Conservation (phyloP, 2,888 invertebrate genomes). For the Xanthia togata region DNA sequence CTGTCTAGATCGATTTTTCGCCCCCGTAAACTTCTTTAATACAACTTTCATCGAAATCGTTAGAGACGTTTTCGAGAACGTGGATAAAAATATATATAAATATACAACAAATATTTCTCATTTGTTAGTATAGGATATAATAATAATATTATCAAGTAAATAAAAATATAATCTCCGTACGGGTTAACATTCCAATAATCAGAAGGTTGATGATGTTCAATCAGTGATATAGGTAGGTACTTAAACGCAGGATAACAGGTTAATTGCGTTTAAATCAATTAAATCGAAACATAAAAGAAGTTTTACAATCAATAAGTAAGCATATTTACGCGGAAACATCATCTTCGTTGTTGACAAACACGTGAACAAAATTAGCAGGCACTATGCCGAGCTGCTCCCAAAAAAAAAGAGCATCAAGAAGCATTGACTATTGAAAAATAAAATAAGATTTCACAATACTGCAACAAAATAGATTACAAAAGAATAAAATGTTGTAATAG, state of each 20-base stretch:
- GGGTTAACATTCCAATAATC: slow-evolving; percentile 50
- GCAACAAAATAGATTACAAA: too few relatives aligned
- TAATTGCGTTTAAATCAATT: slow-evolving; percentile 56
- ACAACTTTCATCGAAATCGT: too few relatives aligned
- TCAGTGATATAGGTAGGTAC: slow-evolving; percentile 36
- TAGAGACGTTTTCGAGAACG: too few relatives aligned
- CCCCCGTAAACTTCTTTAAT: too few relatives aligned
- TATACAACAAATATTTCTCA: too few relatives aligned
- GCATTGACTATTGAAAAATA: too few relatives aligned
- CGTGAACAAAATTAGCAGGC: slow-evolving; percentile 6
- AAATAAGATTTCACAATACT: too few relatives aligned
- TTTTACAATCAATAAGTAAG: slow-evolving; percentile 49
- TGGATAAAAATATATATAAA: too few relatives aligned
- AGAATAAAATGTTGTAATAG: too few relatives aligned
- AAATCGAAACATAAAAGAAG: slow-evolving; percentile 47
- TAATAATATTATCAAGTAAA: neutral
- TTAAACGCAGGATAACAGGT: slow-evolving; percentile 33
- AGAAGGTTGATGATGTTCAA: slow-evolving; percentile 46
- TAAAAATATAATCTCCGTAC: neutral
- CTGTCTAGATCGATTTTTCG: too few relatives aligned
- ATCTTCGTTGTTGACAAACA: slow-evolving; percentile 36
- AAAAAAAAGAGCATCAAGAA: neutral
- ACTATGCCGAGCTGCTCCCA: neutral
- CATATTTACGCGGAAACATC: slow-evolving; percentile 33
- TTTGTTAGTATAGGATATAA: too few relatives aligned